These are phyloP conservation scores for Exephanes ischioxanthus DNA, from an alignment of 2,888 invertebrate species.

Conservation along the genomic window DNA sequence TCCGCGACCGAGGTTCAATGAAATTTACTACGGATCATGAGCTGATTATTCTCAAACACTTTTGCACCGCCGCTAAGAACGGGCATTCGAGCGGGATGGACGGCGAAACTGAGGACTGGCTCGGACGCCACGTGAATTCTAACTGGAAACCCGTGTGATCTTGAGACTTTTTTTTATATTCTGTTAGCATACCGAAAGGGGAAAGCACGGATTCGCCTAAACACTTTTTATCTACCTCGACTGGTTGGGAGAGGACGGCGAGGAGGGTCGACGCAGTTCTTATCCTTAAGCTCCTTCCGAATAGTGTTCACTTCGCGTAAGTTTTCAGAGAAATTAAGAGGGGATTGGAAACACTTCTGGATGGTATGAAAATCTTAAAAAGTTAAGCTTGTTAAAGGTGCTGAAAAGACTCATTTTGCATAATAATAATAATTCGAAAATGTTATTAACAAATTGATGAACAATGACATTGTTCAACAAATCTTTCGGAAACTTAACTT, in stretches of 20 bases:
- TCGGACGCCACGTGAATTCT: background rate
- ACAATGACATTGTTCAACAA: too few species aligned
- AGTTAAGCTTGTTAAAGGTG: too few species aligned
- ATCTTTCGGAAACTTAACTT: too few species aligned
- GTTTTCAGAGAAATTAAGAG: too few species aligned
- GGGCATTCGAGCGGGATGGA: conserved; percentile 1
- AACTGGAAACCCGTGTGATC: background rate
- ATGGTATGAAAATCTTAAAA: too few species aligned
- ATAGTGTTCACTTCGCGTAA: too few species aligned
- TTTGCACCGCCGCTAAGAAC: conserved; percentile 42
- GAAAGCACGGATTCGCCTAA: conserved; percentile 15
- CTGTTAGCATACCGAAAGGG: conserved; percentile 40
- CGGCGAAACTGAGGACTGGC: background rate
- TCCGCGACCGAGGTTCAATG: conserved; percentile 42
- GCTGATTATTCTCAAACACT: conserved; percentile 48
- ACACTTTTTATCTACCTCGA: conserved; percentile 13
- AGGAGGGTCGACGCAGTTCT: background rate
- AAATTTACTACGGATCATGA: conserved; percentile 43
- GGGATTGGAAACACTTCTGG: too few species aligned
- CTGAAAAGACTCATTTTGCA: too few species aligned
- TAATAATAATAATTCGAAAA: too few species aligned
- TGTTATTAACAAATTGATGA: too few species aligned
- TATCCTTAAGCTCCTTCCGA: too few species aligned
- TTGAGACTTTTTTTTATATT: background rate
- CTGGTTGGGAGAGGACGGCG: background rate